phyloP scores from a whole-genome alignment of 2,113 vertebrate species.

The Oreochromis niloticus region DNA sequence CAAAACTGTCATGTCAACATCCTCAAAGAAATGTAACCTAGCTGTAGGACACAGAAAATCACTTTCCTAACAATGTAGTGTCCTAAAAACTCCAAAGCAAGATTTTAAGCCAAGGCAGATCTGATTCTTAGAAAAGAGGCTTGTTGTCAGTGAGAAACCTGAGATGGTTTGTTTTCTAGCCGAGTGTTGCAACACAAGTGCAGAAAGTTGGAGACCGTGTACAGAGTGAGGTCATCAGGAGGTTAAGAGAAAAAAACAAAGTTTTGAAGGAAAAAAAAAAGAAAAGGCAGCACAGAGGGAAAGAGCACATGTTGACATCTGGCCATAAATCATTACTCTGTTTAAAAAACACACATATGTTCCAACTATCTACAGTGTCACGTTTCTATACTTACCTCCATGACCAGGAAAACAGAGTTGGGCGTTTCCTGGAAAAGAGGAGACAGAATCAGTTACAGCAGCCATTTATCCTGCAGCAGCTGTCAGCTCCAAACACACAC shows the following conservation, averaged over 20 bases:
- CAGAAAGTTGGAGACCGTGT: not conserved
- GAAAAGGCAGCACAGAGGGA: not conserved
- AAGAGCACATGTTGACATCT: not conserved
- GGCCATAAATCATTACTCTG: not conserved
- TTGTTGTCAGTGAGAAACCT: constrained; percentile 27
- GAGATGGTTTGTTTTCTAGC: constrained; percentile 45
- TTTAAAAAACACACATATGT: not conserved
- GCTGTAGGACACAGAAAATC: not conserved
- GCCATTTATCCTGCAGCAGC: not conserved
- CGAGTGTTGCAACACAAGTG: constrained; percentile 20
- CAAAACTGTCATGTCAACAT: not conserved
- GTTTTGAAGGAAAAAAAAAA: not conserved
- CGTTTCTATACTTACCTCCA: constrained; percentile 81
- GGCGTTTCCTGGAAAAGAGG: constrained; percentile 87
- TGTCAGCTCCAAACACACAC: not conserved
- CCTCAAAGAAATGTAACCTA: not conserved
- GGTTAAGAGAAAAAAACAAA: not conserved
- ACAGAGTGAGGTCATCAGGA: not conserved
- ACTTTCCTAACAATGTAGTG: not conserved
- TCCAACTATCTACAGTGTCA: not conserved
- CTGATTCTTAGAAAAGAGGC: constrained; percentile 43
- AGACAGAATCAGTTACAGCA: constrained; percentile 19
- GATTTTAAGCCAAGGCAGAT: not conserved
- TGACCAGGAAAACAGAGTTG: constrained; percentile 92
- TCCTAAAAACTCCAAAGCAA: constrained; percentile 5